Evolutionary conservation across 2,797 vertebrate species (phyloP).

Genomic region (Caiman crocodilus): DNA sequence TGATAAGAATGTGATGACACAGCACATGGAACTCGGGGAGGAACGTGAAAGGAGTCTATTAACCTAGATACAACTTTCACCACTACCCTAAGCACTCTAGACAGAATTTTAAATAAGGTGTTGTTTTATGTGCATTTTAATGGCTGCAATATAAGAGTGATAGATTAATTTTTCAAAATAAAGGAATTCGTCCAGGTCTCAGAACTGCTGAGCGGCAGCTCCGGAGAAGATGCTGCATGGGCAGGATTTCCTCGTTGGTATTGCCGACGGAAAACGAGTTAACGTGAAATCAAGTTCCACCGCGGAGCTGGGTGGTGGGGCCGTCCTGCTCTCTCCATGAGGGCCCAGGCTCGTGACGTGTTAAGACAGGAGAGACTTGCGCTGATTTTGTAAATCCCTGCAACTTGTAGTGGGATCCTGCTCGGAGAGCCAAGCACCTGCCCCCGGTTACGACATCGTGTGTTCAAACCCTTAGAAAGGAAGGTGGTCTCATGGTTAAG

Average conservation of each 20-base stretch:
- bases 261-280: neutral
- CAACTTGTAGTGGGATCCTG: too few species aligned
- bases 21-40: slow-evolving; percentile 2
- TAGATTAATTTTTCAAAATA: slow-evolving; percentile 58
- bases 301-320: neutral
- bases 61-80: slow-evolving; percentile 13
- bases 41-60: neutral
- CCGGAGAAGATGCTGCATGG: neutral
- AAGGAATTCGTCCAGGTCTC: slow-evolving; percentile 43
- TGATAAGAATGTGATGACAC: rapidly evolving
- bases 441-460: slow-evolving; percentile 1
- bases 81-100: slow-evolving; percentile 57
- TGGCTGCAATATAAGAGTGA: slow-evolving; percentile 11
- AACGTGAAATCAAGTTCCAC: neutral
- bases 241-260: slow-evolving; percentile 11
- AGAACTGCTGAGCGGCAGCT: slow-evolving; percentile 59
- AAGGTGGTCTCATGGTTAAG: neutral
- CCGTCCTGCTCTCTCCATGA: neutral
- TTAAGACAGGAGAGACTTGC: too few species aligned
- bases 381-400: too few species aligned
- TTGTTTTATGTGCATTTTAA: slow-evolving; percentile 68
- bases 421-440: neutral
- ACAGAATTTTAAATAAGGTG: slow-evolving; percentile 67
- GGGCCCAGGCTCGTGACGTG: neutral
- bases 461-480: neutral